Evolutionary conservation across 1,140 invertebrate species (phyloP).

Genomic region (Brachionus koreanus): DNA sequence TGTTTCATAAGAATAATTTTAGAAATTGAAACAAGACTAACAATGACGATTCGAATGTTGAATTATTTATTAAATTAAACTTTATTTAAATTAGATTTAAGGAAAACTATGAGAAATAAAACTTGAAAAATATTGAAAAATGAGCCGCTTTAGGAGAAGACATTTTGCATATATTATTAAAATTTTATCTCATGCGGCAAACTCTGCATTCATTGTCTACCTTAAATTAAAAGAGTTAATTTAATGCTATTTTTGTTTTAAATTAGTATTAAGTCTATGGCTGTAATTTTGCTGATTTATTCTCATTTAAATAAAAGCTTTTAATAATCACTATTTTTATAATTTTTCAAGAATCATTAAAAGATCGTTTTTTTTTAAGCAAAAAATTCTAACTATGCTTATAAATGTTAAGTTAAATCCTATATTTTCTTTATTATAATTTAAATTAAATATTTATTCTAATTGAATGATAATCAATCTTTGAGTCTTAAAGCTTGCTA

Average conservation of each 20-base stretch:
- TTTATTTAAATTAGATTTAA: neutral
- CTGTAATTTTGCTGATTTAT: neutral
- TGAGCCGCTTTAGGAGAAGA: neutral
- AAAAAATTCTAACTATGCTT: neutral
- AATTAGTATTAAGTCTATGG: neutral
- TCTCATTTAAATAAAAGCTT: neutral
- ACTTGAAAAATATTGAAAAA: neutral
- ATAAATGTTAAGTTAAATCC: neutral
- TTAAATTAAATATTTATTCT: neutral
- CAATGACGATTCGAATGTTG: neutral
- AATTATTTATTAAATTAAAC: conserved; percentile 1
- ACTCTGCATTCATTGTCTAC: neutral
- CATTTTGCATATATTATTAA: conserved; percentile 28
- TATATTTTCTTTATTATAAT: neutral
- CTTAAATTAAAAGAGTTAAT: conserved; percentile 17
- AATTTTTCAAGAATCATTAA: neutral
- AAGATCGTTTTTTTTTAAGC: neutral
- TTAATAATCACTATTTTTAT: neutral
- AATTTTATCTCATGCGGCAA: conserved; percentile 10
- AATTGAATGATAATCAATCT: neutral
- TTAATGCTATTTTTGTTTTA: neutral
- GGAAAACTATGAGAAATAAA: neutral
- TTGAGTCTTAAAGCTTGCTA: neutral
- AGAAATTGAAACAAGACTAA: neutral
- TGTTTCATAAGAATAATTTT: neutral